Evolutionary conservation across 1,140 invertebrate species (phyloP), one percentile per base, ranked within the genome.

Genomic region (Zaprionus capensis): DNA sequence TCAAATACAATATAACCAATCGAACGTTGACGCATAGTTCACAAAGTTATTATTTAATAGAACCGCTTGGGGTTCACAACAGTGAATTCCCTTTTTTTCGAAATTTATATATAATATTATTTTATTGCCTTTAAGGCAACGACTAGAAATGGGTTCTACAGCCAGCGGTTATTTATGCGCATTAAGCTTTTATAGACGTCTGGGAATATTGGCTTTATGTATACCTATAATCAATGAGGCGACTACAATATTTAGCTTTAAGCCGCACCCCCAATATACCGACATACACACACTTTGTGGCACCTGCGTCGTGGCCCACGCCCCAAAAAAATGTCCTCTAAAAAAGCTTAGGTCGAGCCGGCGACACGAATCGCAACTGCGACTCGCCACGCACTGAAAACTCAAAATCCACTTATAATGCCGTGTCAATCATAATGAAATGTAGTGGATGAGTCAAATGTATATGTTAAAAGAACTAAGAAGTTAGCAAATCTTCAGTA

Each of bases 391-490:
- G 58, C 15, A 63, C 41, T 51, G 34, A 62, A 49, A 69, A 75
- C 78, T 24, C 57, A 81, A 80, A 72, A 71, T 81, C 44, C 70
- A 53, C 55, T 26, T 46, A 58, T 59, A 55, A 64, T 66, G 24
- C 71, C 49, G 17, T 70, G 71, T 84, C 84, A 90, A 90, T 87
- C 81, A 88, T 65, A 69, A 70, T 59, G 79, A 69, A 69, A 61
- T 36, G 7, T 9, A 34, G 31, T 34, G 11, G 9, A 31, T 31
- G 28, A 31, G 9, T 31, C 28, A 31, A 31, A 31, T 31, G 28
- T 31, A 11, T 31, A 31, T 31, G 31, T 11, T 34, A 11, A 11
- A 34, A 15, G 9, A 36, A 36, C 4, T n/a, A 38, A 20, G 3
- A 34, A 34, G 31, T 11, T 11, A 34, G 31, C 31, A 34, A 34